Base-by-base conservation (phyloP, 2,797 vertebrate species). In the Bufotes viridis region DNA sequence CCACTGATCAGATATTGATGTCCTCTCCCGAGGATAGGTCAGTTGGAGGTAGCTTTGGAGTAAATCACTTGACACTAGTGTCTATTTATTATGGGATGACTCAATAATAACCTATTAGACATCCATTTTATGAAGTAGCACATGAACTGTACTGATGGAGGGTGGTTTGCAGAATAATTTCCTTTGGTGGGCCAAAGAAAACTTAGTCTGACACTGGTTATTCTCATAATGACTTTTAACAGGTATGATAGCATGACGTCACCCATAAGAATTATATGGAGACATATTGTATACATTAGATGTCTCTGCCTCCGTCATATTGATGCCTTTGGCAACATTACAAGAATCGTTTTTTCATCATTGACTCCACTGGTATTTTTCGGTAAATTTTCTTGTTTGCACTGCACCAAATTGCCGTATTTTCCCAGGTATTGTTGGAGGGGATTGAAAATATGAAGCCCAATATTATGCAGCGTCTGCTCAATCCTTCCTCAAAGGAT, bases 401-500 rank as follows among this genome's bases (percentile, higher is more conserved):
- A 15, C 2, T 7, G 2, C 29, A 49, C 29, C 34, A 61, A 42
- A 42, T 63, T 6, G 20, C 42, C 51, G 11, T 34, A 49, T 65
- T 61, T 81, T 67, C 22, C 20, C 42, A 87, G 29, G 61, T 63
- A 53, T 65, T 29, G 15, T 51, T 55, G 83, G 80, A 82, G 72
- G 80, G 24, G 60, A 70, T 72, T 29, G 24, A 78, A 29, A 57
- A 29, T 61, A 78, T 51, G 42, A 7, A 65, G 55, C 1, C 12
- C n/a, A 20, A 78, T 70, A 82, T 86, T 87, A 86, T 14, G 42
- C 53, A 86, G 61, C 80, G 61, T 83, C 84, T 60, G 11, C 51
- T 14, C 84, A 89, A 89, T 85, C 83, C 82, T 29, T 81, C 78
- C 78, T 89, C 78, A 85, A 85, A 85, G 82, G 78, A 49, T 29